Evolutionary conservation across 2,113 vertebrate genomes (phyloP).

Genomic region (Jaculus jaculus): DNA sequence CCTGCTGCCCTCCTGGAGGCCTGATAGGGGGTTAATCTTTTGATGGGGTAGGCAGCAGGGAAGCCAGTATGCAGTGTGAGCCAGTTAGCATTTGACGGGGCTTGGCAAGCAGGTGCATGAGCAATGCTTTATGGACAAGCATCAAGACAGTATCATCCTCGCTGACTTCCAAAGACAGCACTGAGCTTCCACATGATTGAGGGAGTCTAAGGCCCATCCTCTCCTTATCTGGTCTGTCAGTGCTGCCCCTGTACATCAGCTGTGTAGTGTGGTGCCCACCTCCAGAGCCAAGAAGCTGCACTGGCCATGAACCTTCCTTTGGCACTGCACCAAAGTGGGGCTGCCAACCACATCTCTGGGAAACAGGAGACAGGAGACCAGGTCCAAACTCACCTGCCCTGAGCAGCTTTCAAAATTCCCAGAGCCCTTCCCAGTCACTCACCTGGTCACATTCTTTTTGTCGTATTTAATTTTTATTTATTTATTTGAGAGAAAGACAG

Average conservation of each 20-base stretch:
- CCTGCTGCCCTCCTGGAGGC: background rate
- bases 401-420: background rate
- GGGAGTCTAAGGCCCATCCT: rapidly evolving
- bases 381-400: background rate
- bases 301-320: background rate
- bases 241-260: background rate
- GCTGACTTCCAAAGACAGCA: background rate
- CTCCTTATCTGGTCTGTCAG: background rate
- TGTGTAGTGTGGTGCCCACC: background rate
- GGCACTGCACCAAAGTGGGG: background rate
- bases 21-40: background rate
- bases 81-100: background rate
- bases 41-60: background rate
- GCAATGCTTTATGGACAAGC: background rate
- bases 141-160: background rate
- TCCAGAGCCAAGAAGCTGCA: background rate
- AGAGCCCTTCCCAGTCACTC: background rate
- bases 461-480: too few relatives aligned
- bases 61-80: background rate
- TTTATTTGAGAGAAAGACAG: too few relatives aligned
- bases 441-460: background rate
- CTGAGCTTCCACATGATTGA: background rate
- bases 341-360: background rate
- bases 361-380: background rate
- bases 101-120: background rate